Base-by-base conservation (phyloP, 2,888 invertebrate species). In the Brenthis hecate region DNA sequence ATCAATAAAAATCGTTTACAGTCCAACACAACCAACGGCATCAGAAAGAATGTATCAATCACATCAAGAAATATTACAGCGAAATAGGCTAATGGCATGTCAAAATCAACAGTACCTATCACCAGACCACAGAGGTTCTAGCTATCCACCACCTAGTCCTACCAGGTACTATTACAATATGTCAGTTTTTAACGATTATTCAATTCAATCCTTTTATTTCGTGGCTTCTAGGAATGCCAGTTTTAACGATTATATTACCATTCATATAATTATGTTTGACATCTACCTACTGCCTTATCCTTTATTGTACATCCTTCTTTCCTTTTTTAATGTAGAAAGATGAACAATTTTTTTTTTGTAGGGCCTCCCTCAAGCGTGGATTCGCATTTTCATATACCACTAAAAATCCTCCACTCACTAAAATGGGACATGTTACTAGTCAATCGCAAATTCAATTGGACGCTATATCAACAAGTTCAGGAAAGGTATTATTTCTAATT, bases 131-230 rank as follows among this genome's bases (percentile, higher is more conserved):
- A 93, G 95, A 77, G 97, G 97, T 71, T 95, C 95, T 71, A 97
- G 96, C 73, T 97, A 97, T 85, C 97, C 97, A 66, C 97, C 97
- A 8, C 96, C 96, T 32, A 97, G 96, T 74, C 97, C 89, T 82
- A 79, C 93, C 84, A 81, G 92, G 94, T 87, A 88, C 16, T 13
- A 19, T 50, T 43, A 43, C 11, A 43, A 43, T 11, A 11, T 32
- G n/a, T 43, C 13, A 14, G n/a, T 36, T 50, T 60, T 6, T 57
- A 16, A 28, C 32, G 16, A 14, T 60, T 36, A 36, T 36, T 19
- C 19, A 19, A 19, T 19, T 19, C 19, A 19, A 19, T 19, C 0
- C 19, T 19, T 19, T 19, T 19, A 19, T 19, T 19, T 19, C 19
- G 19, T 19, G 19, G 19, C 19, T 19, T 19, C 19, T 19, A 19